Evolutionary conservation across 2,797 vertebrate species (phyloP), one percentile per base, ranked within the genome.

Genomic region (Heliangelus exortis): DNA sequence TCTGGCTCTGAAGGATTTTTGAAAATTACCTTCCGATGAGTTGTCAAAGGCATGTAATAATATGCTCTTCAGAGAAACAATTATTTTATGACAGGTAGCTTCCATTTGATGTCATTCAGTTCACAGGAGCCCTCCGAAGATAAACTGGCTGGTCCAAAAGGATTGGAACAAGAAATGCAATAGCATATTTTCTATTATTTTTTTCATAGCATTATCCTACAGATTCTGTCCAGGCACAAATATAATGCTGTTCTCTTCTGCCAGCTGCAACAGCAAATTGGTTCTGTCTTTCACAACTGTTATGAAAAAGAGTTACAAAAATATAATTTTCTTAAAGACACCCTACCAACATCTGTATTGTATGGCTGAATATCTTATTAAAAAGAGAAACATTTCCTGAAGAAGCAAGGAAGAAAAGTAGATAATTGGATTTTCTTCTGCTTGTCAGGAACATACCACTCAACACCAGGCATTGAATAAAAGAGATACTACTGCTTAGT

Each of bases 401-500:
- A 72, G 54, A 82, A 89, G 10, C 29, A 76, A 87, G 84, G 74
- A 84, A 83, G 33, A 88, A 67, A 92, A 50, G 28, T 34, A 71
- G 63, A 55, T 73, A 91, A 93, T 36, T 88, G 75, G 80, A 80
- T 83, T 95, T 94, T 80, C 22, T 78, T 69, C 59, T 63, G 90
- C 55, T 71, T 94, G 82, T 95, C 63, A 91, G 53, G 69, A 95
- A 73, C 62, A 41, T 16, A 86, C 45, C 36, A 78, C 36, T 96
- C 81, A 93, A 45, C 50, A 67, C 33, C 33, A 84, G 71, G 67
- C 34, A 84, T 39, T 82, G 85, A 92, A 90, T 84, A 41, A 59
- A 90, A 81, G 47, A 77, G 84, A 73, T 89, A 65, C 53, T 39
- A 36, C 57, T 73, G 31, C 45, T 63, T 45, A 47, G 50, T 58